Percentiles rank a stretch among this genome's conserved stretches.
phyloP scores from a whole-genome alignment of 2,113 vertebrate species.

The Zosterops lateralis region DNA sequence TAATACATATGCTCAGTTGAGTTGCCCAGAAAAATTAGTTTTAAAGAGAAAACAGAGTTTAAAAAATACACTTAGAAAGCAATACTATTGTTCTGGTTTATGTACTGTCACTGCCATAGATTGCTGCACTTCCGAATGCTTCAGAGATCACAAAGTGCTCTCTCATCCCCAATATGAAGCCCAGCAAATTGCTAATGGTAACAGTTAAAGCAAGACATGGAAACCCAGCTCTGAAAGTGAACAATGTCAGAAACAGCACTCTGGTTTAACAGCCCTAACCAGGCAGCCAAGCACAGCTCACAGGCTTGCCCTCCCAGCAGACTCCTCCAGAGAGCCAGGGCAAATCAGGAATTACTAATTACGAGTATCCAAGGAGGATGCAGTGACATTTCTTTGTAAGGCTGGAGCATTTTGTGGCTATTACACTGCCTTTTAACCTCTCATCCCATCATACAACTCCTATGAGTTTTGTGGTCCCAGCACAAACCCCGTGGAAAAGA shows the following conservation, averaged over 20 bases:
- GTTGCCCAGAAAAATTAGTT: not conserved
- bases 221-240: not conserved
- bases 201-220: not conserved
- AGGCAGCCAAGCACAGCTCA: not conserved
- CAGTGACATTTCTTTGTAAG: not conserved
- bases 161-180: not conserved
- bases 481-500: not conserved
- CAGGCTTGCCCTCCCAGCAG: not conserved
- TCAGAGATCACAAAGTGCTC: not conserved
- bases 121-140: not conserved
- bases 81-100: not conserved
- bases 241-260: not conserved
- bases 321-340: not conserved
- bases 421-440: constrained; percentile 6
- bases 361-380: not conserved
- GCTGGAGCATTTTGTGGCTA: not conserved
- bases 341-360: not conserved
- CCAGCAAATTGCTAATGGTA: not conserved
- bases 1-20: not conserved
- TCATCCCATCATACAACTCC: not conserved
- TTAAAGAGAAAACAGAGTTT: not conserved
- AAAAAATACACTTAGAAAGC: not conserved
- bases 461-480: not conserved
- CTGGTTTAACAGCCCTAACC: not conserved
- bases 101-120: not conserved